Base-by-base conservation (phyloP, 2,113 vertebrate species). In the Gallinago undulata region DNA sequence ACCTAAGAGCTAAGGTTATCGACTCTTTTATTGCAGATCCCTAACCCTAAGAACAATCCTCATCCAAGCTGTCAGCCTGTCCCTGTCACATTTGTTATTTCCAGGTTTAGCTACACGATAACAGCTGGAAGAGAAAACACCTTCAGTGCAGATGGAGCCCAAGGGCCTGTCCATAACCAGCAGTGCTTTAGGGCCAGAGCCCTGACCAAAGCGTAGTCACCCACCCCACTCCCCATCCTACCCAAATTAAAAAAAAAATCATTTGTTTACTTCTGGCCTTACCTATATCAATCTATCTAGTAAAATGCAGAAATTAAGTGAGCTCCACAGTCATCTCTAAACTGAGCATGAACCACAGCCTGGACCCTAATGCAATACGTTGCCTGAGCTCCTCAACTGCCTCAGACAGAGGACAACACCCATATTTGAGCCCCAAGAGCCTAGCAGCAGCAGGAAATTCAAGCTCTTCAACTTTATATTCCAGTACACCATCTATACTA, bases 201-300 rank as follows among this genome's bases (percentile, higher is more conserved):
- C 45, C 25, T 25, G 39, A 77, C n/a, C 2, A 7, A 86, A 84
- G 14, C 0, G 2, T 45, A 17, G 0, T 7, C 33, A 85, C 31
- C 39, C 48, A 35, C 28, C 21, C 39, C 50, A 31, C 43, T 80
- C 68, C 59, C 35, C 31, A 16, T 50, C 0, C 0, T 50, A 59
- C 14, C 13, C 63, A 55, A 80, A 79, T 64, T 33, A 68, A 84
- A 2, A 1, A 31, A n/a, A n/a, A 89, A 11, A 7, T 79, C 25
- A 28, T 50, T 68, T 57, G 19, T 69, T 68, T 72, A 84, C 39
- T 77, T 73, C 77, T 81, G 73, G 59, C 43, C n/a, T 92, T 74
- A 74, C 24, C 35, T 74, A 7, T n/a, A 56, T 4, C 55, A n/a
- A 8, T 11, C 82, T 59, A 7, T 18, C 16, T 33, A 33, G 24